Conservation (phyloP, 2,888 invertebrate species). For the Auanema sp. region DNA sequence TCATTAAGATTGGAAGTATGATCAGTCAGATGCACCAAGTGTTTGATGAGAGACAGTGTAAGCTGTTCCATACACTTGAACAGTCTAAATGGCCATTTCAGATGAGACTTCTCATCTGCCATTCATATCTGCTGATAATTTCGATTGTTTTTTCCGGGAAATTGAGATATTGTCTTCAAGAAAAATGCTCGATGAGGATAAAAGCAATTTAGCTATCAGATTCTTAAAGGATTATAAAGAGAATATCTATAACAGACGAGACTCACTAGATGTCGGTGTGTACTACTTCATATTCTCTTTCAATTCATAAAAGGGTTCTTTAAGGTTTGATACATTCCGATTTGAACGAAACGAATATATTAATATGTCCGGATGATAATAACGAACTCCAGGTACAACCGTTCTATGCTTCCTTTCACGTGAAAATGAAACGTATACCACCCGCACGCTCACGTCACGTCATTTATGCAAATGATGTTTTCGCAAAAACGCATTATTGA, state of each 20-base stretch:
- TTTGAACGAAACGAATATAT: conserved; percentile 16
- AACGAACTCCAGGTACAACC: too few species aligned
- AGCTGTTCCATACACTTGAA: conserved; percentile 2
- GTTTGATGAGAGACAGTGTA: conserved; percentile 2
- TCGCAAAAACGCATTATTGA: too few species aligned
- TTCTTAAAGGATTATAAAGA: conserved; percentile 4
- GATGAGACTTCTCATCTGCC: conserved; percentile 16
- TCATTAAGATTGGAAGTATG: conserved; percentile 1
- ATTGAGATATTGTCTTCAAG: not conserved
- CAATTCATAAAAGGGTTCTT: not conserved
- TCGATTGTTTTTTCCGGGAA: conserved; percentile 6
- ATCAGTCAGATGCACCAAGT: conserved; percentile 9
- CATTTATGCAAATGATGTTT: too few species aligned
- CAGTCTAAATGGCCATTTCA: not conserved
- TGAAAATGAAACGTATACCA: too few species aligned
- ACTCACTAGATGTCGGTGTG: conserved; percentile 5
- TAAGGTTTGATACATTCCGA: conserved; percentile 20
- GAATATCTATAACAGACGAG: not conserved
- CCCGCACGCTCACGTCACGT: too few species aligned
- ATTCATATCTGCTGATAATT: conserved; percentile 14
- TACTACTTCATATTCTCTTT: not conserved
- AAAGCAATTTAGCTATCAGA: not conserved
- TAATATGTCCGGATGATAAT: not conserved
- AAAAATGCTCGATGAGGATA: not conserved
- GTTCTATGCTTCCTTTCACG: too few species aligned